These are phyloP conservation scores for Labeo rohita DNA, from an alignment of 2,113 vertebrate genomes.

Conservation along the genomic window DNA sequence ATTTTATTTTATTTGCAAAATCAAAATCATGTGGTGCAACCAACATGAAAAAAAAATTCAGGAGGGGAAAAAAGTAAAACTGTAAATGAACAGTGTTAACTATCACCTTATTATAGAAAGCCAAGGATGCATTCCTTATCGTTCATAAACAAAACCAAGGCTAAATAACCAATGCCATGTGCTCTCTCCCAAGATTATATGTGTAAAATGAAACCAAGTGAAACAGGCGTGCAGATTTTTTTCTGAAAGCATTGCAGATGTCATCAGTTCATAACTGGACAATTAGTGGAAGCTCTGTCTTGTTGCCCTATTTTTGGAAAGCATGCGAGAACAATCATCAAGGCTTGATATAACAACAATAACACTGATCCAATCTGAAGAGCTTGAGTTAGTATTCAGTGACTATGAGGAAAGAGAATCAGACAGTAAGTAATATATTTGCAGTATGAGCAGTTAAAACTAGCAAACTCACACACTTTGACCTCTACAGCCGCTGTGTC, in stretches of 20 bases:
- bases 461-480: not conserved
- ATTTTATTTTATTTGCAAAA: not conserved
- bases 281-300: slow-evolving; percentile 69
- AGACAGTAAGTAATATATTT: not conserved
- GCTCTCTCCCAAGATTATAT: not conserved
- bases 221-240: slow-evolving; percentile 27
- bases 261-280: slow-evolving; percentile 60
- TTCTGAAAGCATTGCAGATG: slow-evolving; percentile 50
- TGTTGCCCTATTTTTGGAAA: slow-evolving; percentile 56
- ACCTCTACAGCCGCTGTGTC: not conserved
- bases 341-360: slow-evolving; percentile 17
- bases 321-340: slow-evolving; percentile 62
- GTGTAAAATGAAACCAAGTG: slow-evolving; percentile 37
- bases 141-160: not conserved
- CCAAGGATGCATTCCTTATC: slow-evolving; percentile 9
- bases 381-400: not conserved
- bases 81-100: not conserved
- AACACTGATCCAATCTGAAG: slow-evolving; percentile 27
- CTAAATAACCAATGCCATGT: slow-evolving; percentile 33
- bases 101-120: not conserved
- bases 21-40: not conserved
- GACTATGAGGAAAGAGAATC: slow-evolving; percentile 1
- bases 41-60: not conserved
- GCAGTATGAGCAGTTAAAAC: not conserved
- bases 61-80: not conserved